Evolutionary conservation across 2,888 invertebrate species (phyloP).

Genomic region (Drosophila limbata): DNA sequence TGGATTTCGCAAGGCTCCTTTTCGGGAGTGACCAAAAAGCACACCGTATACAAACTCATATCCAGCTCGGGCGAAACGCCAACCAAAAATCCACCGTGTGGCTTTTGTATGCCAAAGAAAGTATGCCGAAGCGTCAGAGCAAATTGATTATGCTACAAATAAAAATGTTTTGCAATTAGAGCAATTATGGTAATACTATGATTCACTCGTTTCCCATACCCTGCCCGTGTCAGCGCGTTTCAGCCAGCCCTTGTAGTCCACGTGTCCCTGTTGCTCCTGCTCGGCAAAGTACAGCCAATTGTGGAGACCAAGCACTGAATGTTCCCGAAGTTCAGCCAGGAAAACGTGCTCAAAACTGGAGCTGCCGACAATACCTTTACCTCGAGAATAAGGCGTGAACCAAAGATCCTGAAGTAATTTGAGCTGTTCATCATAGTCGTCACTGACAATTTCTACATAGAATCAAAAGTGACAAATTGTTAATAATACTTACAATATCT

Average conservation of each 20-base stretch:
- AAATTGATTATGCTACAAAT: conserved; percentile 65
- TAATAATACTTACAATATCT: no score
- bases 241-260: conserved; percentile 80
- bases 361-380: conserved; percentile 74
- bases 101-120: conserved; percentile 69
- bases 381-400: conserved; percentile 81
- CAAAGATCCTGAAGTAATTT: conserved; percentile 75
- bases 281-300: conserved; percentile 82
- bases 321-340: conserved; percentile 76
- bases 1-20: conserved; percentile 75
- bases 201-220: conserved; percentile 41
- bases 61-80: conserved; percentile 82
- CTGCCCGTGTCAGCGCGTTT: conserved; percentile 68
- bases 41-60: conserved; percentile 78
- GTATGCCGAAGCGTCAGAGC: conserved; percentile 60
- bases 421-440: conserved; percentile 69
- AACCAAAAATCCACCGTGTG: conserved; percentile 70
- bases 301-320: conserved; percentile 77
- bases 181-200: no score
- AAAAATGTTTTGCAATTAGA: not conserved
- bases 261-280: conserved; percentile 75
- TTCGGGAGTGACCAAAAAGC: conserved; percentile 71
- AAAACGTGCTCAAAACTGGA: conserved; percentile 83
- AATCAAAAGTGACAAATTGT: not conserved
- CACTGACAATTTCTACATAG: conserved; percentile 67